Evolutionary conservation across 1,140 invertebrate genomes (phyloP), one percentile per base, ranked within the genome.

Genomic region (Proctacanthus coquilletti): DNA sequence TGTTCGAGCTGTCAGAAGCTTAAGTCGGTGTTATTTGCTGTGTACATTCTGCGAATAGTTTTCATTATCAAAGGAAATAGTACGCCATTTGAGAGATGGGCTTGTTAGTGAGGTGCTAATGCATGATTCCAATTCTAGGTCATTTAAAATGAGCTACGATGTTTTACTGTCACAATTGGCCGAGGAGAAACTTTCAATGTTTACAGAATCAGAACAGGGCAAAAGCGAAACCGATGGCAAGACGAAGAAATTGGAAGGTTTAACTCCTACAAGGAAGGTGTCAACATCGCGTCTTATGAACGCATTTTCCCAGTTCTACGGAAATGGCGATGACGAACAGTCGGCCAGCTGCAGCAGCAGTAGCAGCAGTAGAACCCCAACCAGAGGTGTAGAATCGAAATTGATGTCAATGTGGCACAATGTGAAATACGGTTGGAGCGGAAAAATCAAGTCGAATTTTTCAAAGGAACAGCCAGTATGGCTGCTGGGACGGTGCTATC

Each of bases 341-440:
- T 8, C 6, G 32, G 14, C 9, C 4, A 25, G 13, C 13, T n/a
- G 8, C 32, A 4, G 27, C 10, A 30, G 42, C 14, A 36, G 9
- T n/a, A 25, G 35, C 10, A 21, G 35, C 10, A 19, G 19, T 13
- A 32, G 54, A 3, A 57, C 54, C 27, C 54, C 54, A 4, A 53
- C 54, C 27, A 57, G 79, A 45, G 84, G 82, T 65, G 72, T 87
- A 41, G 85, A 86, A 60, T 83, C 77, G 13, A 75, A 78, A 43
- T 55, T 88, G 29, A 58, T 84, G 46, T 84, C 83, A 30, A 78
- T 85, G 71, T 88, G 84, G 84, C 86, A 87, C 59, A 88, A 87
- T 61, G 71, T 89, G 34, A 87, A 85, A 70, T 88, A 87, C 64
- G 84, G 83, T 71, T 83, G 76, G 79, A 75, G 74, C 21, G 69